phyloP scores from a whole-genome alignment of 2,888 invertebrate species.

The Serrognathus titanus region DNA sequence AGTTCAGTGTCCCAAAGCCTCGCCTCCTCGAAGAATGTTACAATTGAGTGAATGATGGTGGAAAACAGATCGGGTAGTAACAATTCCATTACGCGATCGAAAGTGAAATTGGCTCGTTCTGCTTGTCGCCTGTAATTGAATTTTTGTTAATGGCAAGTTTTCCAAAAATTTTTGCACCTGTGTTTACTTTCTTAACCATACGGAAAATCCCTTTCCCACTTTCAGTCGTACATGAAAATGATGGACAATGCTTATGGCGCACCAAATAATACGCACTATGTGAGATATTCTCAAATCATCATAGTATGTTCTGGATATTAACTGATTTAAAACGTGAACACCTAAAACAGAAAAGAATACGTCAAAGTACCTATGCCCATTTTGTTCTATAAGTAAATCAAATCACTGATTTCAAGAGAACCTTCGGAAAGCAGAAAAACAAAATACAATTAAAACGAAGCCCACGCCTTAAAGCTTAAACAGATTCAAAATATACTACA shows the following conservation, averaged over 20 bases:
- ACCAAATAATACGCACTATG: constrained; percentile 36
- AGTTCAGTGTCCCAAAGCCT: constrained; percentile 48
- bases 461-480: not conserved
- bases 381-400: no score
- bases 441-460: no score
- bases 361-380: no score
- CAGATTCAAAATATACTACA: no score
- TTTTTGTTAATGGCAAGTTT: not conserved
- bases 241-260: constrained; percentile 40
- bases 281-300: constrained; percentile 19
- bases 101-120: constrained; percentile 30
- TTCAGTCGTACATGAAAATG: constrained; percentile 40
- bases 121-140: constrained; percentile 25
- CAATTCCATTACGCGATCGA: constrained; percentile 29
- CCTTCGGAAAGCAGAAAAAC: no score
- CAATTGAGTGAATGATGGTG: constrained; percentile 40
- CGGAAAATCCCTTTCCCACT: constrained; percentile 11
- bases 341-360: constrained; percentile 14
- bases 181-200: constrained; percentile 21
- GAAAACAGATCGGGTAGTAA: constrained; percentile 36
- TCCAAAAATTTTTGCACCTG: no score
- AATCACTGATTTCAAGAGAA: no score
- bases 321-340: constrained; percentile 19
- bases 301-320: constrained; percentile 12
- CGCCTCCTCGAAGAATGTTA: constrained; percentile 44